phyloP scores from a whole-genome alignment of 1,140 invertebrate species.

The Panonychus citri region DNA sequence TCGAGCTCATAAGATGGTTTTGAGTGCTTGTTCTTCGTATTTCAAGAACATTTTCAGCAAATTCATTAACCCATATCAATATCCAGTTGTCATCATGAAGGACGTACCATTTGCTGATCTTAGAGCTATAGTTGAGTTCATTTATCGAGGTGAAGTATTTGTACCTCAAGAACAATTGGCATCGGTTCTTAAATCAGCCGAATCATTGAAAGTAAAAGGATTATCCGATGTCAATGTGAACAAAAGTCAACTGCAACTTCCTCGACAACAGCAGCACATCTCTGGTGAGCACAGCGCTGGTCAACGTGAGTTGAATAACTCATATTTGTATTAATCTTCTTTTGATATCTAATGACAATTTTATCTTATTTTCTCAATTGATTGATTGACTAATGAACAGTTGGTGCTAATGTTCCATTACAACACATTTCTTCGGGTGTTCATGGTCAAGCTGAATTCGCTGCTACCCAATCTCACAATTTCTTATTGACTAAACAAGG shows the following conservation, averaged over 20 bases:
- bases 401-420: not conserved
- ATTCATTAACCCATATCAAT: constrained; percentile 48
- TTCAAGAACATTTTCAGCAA: constrained; percentile 24
- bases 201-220: constrained; percentile 71
- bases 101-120: constrained; percentile 73
- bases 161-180: constrained; percentile 72
- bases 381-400: no score
- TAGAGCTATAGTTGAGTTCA: constrained; percentile 75
- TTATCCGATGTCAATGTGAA: constrained; percentile 36
- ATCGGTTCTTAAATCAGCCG: constrained; percentile 60
- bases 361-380: no score
- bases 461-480: constrained; percentile 13
- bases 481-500: constrained; percentile 10
- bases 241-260: not conserved
- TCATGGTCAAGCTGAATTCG: not conserved
- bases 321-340: not conserved
- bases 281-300: no score
- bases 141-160: constrained; percentile 81
- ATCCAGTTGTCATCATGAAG: constrained; percentile 70
- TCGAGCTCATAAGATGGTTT: constrained; percentile 23
- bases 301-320: not conserved
- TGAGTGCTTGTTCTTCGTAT: constrained; percentile 28
- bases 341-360: no score
- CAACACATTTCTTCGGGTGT: constrained; percentile 1
- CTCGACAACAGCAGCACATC: not conserved